phyloP scores from a whole-genome alignment of 2,113 vertebrate genomes.

The Tetrax tetrax region DNA sequence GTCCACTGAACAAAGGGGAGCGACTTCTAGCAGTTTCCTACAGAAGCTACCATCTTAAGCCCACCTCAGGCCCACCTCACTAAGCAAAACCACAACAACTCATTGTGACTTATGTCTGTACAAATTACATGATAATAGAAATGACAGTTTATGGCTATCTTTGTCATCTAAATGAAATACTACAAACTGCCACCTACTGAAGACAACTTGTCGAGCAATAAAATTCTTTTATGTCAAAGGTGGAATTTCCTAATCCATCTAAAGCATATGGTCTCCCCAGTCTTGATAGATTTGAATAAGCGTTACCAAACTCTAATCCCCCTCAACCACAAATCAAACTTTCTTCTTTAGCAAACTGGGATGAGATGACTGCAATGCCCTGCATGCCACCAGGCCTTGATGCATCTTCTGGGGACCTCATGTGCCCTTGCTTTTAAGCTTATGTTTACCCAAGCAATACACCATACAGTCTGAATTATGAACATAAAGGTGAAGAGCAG shows the following conservation, averaged over 20 bases:
- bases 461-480: neutral
- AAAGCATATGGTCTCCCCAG: neutral
- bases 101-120: conserved; percentile 12
- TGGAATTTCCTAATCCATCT: neutral
- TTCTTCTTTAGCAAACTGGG: neutral
- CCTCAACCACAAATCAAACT: neutral
- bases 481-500: neutral
- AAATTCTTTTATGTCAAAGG: neutral
- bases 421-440: neutral
- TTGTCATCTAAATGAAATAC: neutral
- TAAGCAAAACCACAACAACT: too few relatives aligned
- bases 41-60: too few relatives aligned
- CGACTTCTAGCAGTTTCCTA: too few relatives aligned
- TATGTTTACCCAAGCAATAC: neutral
- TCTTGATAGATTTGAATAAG: neutral
- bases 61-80: too few relatives aligned
- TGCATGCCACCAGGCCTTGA: neutral
- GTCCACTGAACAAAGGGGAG: too few relatives aligned
- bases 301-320: neutral
- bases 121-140: conserved; percentile 41
- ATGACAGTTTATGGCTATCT: neutral
- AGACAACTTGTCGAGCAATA: neutral
- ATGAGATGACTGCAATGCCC: neutral
- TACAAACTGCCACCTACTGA: neutral
- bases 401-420: neutral